Conservation (phyloP, 2,113 vertebrate genomes). For the Mixornis gularis region DNA sequence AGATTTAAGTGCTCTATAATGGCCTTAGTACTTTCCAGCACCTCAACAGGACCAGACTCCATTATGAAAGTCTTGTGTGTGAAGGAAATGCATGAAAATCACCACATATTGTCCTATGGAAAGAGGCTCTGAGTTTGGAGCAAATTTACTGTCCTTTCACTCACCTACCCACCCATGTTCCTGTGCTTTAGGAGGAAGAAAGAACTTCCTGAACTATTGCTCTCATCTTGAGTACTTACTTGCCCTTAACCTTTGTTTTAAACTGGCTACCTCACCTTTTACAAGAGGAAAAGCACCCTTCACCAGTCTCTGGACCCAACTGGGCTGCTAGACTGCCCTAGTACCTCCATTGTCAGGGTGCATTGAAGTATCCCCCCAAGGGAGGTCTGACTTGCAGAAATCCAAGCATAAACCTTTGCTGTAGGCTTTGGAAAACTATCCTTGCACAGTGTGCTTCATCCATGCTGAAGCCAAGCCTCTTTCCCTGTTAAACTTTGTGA, state of each 20-base stretch:
- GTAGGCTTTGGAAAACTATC: not conserved
- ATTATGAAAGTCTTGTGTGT: not conserved
- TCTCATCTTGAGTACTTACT: not conserved
- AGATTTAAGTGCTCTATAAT: not conserved
- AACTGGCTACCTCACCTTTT: not conserved
- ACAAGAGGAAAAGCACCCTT: not conserved
- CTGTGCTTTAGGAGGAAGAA: not conserved
- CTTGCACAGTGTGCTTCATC: not conserved
- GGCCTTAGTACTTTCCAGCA: not conserved
- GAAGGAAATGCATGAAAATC: not conserved
- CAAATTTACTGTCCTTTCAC: not conserved
- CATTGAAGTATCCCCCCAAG: not conserved
- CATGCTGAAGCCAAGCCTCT: not conserved
- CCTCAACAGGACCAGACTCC: not conserved
- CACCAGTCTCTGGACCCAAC: not conserved
- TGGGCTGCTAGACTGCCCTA: not conserved
- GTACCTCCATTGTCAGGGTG: not conserved
- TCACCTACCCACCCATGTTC: not conserved
- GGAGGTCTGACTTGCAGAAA: not conserved
- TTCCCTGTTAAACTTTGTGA: not conserved
- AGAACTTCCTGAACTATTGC: not conserved
- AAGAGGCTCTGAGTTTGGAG: not conserved
- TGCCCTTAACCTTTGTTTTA: not conserved
- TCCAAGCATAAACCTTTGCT: not conserved
- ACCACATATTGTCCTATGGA: rapidly evolving